Conservation (phyloP, 2,113 vertebrate species). For the Notechis scutatus region DNA sequence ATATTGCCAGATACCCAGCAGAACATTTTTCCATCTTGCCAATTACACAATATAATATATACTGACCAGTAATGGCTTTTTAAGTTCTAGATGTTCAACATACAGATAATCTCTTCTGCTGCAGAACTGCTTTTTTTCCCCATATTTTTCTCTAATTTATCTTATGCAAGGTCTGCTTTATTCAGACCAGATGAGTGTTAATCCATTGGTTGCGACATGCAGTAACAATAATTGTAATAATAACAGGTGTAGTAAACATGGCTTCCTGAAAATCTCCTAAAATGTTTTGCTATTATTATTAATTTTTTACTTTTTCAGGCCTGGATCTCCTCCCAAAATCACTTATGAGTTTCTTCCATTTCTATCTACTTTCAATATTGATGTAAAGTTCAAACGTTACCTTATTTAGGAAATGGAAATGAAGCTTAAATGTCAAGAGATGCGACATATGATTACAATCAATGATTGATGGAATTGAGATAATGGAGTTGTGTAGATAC, state of each 20-base stretch:
- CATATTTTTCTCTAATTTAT: background rate
- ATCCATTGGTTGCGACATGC: background rate
- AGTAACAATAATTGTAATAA: background rate
- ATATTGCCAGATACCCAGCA: background rate
- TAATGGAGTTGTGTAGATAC: background rate
- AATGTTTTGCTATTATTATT: background rate
- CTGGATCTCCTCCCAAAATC: background rate
- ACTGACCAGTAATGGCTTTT: background rate
- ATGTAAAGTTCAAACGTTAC: background rate
- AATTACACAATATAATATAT: background rate
- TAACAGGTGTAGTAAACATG: background rate
- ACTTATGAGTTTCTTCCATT: background rate
- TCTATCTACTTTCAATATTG: too few species aligned
- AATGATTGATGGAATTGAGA: background rate
- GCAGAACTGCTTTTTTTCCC: background rate
- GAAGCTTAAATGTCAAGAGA: background rate
- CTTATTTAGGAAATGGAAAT: background rate
- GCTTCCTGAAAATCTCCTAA: background rate
- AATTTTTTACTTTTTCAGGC: background rate
- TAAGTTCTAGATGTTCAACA: background rate
- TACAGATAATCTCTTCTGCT: background rate
- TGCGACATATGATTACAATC: background rate
- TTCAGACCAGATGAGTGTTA: background rate
- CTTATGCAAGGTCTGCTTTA: background rate
- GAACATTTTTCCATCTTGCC: background rate